A percentile compares a stretch with the other conserved stretches of the same genome.
Evolutionary conservation across 2,113 vertebrate species (phyloP).

Genomic region (Sinosuthora webbiana): DNA sequence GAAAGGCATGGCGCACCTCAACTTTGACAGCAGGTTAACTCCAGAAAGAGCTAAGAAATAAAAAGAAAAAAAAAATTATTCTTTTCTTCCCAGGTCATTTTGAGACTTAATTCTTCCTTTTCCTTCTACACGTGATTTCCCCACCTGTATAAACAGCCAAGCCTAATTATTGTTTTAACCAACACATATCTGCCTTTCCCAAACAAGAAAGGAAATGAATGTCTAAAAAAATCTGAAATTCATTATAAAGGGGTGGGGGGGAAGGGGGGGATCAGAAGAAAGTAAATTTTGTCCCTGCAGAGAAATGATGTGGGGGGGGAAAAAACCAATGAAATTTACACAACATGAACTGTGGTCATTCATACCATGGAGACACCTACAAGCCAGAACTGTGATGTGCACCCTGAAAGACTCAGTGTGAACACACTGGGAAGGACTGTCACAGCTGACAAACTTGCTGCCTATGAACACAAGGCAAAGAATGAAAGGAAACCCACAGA

Average conservation of each 20-base stretch:
- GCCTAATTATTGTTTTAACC: not conserved
- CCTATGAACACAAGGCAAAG: not conserved
- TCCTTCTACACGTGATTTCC: not conserved
- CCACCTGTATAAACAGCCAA: constrained; percentile 24
- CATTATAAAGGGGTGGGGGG: not conserved
- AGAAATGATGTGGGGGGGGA: accelerated
- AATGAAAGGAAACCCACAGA: not conserved
- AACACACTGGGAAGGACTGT: not conserved
- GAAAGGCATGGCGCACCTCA: not conserved
- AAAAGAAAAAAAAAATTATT: not conserved
- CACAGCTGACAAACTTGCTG: not conserved
- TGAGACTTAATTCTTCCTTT: not conserved
- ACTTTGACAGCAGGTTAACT: not conserved
- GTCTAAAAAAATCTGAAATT: not conserved
- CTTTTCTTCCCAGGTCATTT: not conserved
- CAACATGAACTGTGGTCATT: not conserved
- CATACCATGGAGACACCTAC: not conserved
- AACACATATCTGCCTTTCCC: not conserved
- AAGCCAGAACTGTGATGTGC: not conserved
- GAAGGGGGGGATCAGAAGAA: not conserved
- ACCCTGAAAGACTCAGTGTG: not conserved
- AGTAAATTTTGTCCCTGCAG: not conserved
- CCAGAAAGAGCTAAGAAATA: not conserved
- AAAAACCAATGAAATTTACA: not conserved
- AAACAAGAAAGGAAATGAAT: not conserved